These are phyloP conservation scores for Sipha maydis DNA, from an alignment of 2,888 invertebrate genomes.

Conservation along the genomic window DNA sequence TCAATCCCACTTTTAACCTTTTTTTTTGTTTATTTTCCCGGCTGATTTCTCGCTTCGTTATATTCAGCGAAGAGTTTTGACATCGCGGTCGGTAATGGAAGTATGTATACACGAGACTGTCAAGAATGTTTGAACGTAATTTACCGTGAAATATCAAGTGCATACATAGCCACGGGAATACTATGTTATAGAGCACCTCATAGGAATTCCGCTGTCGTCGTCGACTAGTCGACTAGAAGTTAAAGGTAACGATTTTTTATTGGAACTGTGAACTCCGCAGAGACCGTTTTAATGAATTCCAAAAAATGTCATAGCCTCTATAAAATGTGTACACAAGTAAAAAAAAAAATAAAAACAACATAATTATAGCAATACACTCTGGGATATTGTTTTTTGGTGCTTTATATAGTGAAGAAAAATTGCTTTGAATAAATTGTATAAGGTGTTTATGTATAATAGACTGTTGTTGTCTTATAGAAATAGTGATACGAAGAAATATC, in stretches of 20 bases:
- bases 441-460: too few relatives aligned
- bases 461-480: too few relatives aligned
- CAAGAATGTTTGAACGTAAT: constrained; percentile 19
- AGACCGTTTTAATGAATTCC: constrained; percentile 9
- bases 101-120: background rate
- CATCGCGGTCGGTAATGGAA: background rate
- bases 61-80: background rate
- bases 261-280: background rate
- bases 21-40: background rate
- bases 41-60: background rate
- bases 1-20: too few relatives aligned
- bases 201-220: background rate
- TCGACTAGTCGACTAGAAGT: background rate
- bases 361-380: background rate
- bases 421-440: too few relatives aligned
- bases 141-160: constrained; percentile 20
- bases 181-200: background rate
- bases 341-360: background rate
- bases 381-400: background rate
- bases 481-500: too few relatives aligned
- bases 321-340: background rate
- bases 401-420: too few relatives aligned
- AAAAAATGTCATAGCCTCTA: background rate
- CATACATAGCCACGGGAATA: background rate
- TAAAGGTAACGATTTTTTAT: background rate